Evolutionary conservation across 2,888 invertebrate genomes (phyloP).

Genomic region (Eledona agricola): DNA sequence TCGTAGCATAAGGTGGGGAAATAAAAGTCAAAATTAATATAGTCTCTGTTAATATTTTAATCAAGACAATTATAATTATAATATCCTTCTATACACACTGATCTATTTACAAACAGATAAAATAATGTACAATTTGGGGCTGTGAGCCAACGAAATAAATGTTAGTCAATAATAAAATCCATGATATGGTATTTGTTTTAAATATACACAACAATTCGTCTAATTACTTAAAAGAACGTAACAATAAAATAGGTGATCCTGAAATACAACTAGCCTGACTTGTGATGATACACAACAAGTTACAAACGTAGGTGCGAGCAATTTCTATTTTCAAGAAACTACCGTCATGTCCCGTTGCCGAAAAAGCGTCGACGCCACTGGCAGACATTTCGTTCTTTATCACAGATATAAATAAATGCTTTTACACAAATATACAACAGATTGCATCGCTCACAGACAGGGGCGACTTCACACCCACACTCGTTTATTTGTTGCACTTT

Average conservation of each 20-base stretch:
- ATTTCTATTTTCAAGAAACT: slow-evolving; percentile 46
- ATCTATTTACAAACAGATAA: slow-evolving; percentile 65
- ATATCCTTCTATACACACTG: slow-evolving; percentile 65
- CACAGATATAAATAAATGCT: slow-evolving; percentile 65
- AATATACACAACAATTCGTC: slow-evolving; percentile 60
- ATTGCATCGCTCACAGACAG: slow-evolving; percentile 55
- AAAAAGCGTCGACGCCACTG: slow-evolving; percentile 48
- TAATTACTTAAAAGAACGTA: slow-evolving; percentile 56
- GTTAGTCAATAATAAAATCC: slow-evolving; percentile 58
- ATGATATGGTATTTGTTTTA: slow-evolving; percentile 61
- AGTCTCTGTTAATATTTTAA: slow-evolving; percentile 64
- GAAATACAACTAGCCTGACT: slow-evolving; percentile 48
- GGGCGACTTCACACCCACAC: slow-evolving; percentile 44
- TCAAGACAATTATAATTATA: slow-evolving; percentile 65
- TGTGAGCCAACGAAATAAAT: slow-evolving; percentile 56
- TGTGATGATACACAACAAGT: slow-evolving; percentile 47
- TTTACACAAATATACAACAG: slow-evolving; percentile 63
- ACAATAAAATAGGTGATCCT: slow-evolving; percentile 55
- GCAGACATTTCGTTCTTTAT: slow-evolving; percentile 58
- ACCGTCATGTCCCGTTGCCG: slow-evolving; percentile 50
- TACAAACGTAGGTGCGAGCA: slow-evolving; percentile 48
- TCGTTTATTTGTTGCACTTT: slow-evolving; percentile 59
- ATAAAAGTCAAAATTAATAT: slow-evolving; percentile 46
- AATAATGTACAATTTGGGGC: slow-evolving; percentile 60
- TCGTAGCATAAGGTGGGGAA: no score